phyloP scores from a whole-genome alignment of 2,888 invertebrate species.

The Catocala fraxini region DNA sequence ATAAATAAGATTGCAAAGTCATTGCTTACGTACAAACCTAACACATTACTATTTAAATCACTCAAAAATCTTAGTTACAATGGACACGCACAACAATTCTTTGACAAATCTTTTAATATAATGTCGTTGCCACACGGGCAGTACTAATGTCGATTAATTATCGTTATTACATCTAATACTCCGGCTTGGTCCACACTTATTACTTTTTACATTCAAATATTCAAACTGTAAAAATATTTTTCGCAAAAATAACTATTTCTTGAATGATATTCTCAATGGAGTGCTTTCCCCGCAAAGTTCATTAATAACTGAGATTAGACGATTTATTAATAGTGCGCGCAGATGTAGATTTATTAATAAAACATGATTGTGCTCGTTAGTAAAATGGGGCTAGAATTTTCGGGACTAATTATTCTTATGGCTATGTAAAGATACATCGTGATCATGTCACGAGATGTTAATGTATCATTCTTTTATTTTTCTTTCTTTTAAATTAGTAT shows the following conservation, averaged over 20 bases:
- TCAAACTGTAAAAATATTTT: conserved; percentile 3
- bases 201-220: conserved; percentile 27
- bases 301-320: conserved; percentile 40
- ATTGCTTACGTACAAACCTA: too few species aligned
- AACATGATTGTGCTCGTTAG: background rate
- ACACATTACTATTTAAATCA: background rate
- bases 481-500: too few species aligned
- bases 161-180: conserved; percentile 66
- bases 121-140: conserved; percentile 73
- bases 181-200: conserved; percentile 66
- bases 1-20: too few species aligned
- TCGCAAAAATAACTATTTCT: conserved; percentile 3
- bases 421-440: too few species aligned
- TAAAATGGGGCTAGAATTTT: too few species aligned
- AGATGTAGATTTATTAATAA: conserved; percentile 17
- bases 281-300: conserved; percentile 42
- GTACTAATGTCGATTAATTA: conserved; percentile 78
- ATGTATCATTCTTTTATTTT: too few species aligned
- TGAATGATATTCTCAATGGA: conserved; percentile 28
- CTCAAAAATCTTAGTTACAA: conserved; percentile 30
- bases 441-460: too few species aligned
- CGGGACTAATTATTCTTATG: too few species aligned
- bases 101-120: conserved; percentile 82
- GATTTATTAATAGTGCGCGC: conserved; percentile 16
- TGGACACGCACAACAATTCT: conserved; percentile 66